A percentile compares a stretch with the other conserved stretches of the same genome.
phyloP scores from a whole-genome alignment of 2,888 invertebrate species.

The Allygus modestus region DNA sequence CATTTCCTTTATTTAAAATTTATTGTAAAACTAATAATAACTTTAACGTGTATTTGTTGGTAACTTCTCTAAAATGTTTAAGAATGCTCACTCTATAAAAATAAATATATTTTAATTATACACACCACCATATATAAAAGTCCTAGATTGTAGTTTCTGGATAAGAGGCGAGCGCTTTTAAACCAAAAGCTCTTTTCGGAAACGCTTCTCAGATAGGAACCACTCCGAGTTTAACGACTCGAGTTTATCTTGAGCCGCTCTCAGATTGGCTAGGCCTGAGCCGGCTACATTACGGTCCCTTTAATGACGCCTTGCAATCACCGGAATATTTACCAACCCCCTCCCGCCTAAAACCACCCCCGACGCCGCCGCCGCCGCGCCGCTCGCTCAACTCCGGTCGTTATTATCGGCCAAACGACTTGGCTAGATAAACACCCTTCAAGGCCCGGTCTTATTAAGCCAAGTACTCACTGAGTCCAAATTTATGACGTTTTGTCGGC shows the following conservation, averaged over 20 bases:
- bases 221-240: slow-evolving; percentile 26
- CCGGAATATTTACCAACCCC: slow-evolving; percentile 41
- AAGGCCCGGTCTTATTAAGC: slow-evolving; percentile 39
- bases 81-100: too few species aligned
- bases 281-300: slow-evolving; percentile 18
- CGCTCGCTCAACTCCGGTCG: neutral
- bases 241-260: slow-evolving; percentile 39
- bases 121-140: neutral
- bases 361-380: neutral
- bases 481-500: slow-evolving; percentile 41
- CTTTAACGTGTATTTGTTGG: too few species aligned
- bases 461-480: slow-evolving; percentile 38
- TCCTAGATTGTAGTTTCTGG: neutral
- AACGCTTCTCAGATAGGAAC: slow-evolving; percentile 34
- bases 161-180: slow-evolving; percentile 24
- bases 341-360: neutral
- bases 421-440: slow-evolving; percentile 40
- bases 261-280: slow-evolving; percentile 41
- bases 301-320: slow-evolving; percentile 31
- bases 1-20: too few species aligned
- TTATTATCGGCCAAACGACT: slow-evolving; percentile 45
- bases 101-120: too few species aligned
- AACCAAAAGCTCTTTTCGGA: slow-evolving; percentile 31
- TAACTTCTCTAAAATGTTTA: too few species aligned
- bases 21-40: too few species aligned